These are phyloP conservation scores for Ptychochromis oligacanthus DNA, from an alignment of 2,113 vertebrate species.

Conservation along the genomic window DNA sequence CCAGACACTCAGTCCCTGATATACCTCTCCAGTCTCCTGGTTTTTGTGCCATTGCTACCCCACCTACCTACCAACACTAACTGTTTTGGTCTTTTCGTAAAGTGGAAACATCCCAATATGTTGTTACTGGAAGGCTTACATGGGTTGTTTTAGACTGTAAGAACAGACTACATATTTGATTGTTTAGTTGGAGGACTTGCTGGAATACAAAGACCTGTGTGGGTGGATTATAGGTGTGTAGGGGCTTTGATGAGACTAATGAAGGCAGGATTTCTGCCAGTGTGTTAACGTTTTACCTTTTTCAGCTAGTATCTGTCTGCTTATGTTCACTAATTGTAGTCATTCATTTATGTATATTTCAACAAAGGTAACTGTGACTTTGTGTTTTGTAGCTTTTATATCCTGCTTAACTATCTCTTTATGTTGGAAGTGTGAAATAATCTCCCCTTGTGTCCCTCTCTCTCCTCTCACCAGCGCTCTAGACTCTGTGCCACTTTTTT, in stretches of 20 bases:
- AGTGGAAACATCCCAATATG: background rate
- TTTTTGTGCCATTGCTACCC: background rate
- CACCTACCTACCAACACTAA: background rate
- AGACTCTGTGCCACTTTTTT: background rate
- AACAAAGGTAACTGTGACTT: background rate
- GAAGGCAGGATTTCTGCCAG: no score
- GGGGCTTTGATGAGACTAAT: no score
- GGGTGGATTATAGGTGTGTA: no score
- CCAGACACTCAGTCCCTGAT: background rate
- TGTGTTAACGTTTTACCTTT: background rate
- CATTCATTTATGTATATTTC: background rate
- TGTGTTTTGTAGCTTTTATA: background rate
- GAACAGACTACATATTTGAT: background rate
- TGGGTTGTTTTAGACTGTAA: background rate
- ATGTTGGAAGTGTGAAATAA: background rate
- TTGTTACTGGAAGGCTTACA: background rate
- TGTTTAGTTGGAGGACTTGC: background rate
- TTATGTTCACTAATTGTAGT: no score
- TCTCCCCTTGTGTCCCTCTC: background rate
- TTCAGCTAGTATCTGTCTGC: background rate
- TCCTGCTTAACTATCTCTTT: background rate
- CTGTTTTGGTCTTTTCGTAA: background rate
- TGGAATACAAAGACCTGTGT: background rate
- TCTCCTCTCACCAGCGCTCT: background rate
- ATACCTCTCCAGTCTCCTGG: background rate